Conservation (phyloP, 2,888 invertebrate genomes). For the Tridacna crocea region DNA sequence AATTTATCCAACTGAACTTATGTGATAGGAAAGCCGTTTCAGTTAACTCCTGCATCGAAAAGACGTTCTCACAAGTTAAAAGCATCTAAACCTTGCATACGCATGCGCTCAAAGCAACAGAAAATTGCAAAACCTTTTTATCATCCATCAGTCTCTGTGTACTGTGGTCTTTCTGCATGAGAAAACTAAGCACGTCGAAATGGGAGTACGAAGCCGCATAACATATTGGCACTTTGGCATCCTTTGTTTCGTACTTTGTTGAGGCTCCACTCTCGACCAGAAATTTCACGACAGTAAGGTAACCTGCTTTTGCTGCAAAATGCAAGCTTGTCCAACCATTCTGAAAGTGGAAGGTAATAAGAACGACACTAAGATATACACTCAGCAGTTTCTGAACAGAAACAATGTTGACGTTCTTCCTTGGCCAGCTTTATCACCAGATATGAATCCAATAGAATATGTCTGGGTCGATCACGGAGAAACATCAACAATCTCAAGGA, state of each 20-base stretch:
- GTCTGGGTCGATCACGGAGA: no score
- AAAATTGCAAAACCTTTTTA: conserved; percentile 87
- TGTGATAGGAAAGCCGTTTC: no score
- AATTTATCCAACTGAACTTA: no score
- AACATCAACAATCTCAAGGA: no score
- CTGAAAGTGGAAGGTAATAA: conserved; percentile 72
- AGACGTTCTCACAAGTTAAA: no score
- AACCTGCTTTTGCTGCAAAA: conserved; percentile 87
- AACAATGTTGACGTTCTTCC: no score
- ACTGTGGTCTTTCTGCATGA: conserved; percentile 98
- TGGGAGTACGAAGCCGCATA: conserved; percentile 99
- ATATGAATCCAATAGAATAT: no score
- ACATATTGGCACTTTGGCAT: conserved; percentile 98
- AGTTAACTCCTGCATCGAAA: no score
- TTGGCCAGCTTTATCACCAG: no score
- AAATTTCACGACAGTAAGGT: conserved; percentile 96
- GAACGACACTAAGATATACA: background rate
- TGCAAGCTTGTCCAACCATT: conserved; percentile 84
- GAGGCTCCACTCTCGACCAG: conserved; percentile 98
- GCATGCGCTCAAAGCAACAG: no score
- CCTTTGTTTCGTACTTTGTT: conserved; percentile 92
- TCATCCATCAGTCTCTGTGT: conserved; percentile 99
- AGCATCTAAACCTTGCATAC: no score
- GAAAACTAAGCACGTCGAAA: conserved; percentile 96
- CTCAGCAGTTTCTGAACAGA: no score